A percentile compares a stretch with the other conserved stretches of the same genome.
phyloP scores from a whole-genome alignment of 2,797 vertebrate species.

The Pteropus rufus region DNA sequence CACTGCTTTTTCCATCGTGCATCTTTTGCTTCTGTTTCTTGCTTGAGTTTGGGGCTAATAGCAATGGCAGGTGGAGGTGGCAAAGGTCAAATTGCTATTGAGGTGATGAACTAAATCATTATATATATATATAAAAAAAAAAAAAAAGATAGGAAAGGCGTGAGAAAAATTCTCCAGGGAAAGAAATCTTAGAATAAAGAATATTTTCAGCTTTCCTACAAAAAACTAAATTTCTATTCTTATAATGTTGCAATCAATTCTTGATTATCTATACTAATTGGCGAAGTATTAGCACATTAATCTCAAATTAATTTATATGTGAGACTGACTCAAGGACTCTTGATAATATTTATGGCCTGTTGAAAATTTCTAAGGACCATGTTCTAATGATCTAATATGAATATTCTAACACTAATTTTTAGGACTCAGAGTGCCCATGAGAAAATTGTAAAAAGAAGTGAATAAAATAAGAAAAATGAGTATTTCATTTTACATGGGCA shows the following conservation, averaged over 20 bases:
- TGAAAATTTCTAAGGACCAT: constrained; percentile 23
- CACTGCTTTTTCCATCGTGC: background rate
- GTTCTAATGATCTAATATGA: constrained; percentile 25
- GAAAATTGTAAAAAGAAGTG: background rate
- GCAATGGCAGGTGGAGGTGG: background rate
- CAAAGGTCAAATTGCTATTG: background rate
- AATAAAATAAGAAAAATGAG: constrained; percentile 42
- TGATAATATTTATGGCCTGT: constrained; percentile 40
- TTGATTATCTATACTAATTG: constrained; percentile 62
- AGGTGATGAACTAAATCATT: constrained; percentile 33
- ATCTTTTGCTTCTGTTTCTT: constrained; percentile 38
- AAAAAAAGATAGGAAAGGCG: background rate
- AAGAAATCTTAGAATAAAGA: constrained; percentile 41
- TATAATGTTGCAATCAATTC: constrained; percentile 56
- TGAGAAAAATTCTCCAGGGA: background rate
- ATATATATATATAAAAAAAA: background rate
- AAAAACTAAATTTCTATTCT: constrained; percentile 17
- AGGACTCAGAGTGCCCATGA: background rate
- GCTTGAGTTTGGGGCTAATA: constrained; percentile 25
- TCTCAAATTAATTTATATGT: constrained; percentile 43
- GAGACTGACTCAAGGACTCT: constrained; percentile 51
- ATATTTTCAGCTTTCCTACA: background rate
- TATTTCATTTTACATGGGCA: constrained; percentile 10
- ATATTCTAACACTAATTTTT: constrained; percentile 16
- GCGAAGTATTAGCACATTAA: constrained; percentile 20